phyloP scores from a whole-genome alignment of 1,140 invertebrate genomes.

The Achatina immaculata region DNA sequence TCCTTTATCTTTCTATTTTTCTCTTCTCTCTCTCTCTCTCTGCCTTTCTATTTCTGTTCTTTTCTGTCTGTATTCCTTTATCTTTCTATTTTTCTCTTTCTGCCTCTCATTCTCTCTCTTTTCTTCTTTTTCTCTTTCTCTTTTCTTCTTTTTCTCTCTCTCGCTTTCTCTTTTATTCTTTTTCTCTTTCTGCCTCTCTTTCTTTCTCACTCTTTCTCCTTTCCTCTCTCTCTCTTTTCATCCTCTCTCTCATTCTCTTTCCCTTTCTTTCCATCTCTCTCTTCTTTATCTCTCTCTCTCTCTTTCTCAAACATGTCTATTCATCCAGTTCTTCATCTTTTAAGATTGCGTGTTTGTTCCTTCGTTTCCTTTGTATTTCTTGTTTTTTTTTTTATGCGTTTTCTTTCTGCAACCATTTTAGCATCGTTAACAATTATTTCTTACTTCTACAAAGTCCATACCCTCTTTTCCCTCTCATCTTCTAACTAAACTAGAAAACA shows the following conservation, averaged over 20 bases:
- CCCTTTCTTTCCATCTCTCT: neutral
- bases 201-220: neutral
- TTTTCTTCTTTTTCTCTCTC: neutral
- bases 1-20: too few relatives aligned
- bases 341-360: neutral
- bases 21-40: too few relatives aligned
- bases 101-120: neutral
- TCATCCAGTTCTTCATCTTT: neutral
- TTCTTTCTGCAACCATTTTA: too few relatives aligned
- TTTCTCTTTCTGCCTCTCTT: neutral
- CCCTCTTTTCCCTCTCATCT: too few relatives aligned
- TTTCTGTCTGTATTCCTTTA: too few relatives aligned
- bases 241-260: neutral
- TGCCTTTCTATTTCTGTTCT: too few relatives aligned
- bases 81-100: neutral
- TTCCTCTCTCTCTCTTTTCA: neutral
- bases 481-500: too few relatives aligned
- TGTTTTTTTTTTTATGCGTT: too few relatives aligned
- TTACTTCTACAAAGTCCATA: too few relatives aligned
- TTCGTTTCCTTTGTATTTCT: neutral
- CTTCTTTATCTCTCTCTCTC: neutral
- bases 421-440: too few relatives aligned
- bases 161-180: neutral
- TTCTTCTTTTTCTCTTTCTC: neutral
- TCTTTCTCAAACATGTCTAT: too few relatives aligned